Conservation (phyloP, 1,140 invertebrate genomes). For the Cydia strobilella region DNA sequence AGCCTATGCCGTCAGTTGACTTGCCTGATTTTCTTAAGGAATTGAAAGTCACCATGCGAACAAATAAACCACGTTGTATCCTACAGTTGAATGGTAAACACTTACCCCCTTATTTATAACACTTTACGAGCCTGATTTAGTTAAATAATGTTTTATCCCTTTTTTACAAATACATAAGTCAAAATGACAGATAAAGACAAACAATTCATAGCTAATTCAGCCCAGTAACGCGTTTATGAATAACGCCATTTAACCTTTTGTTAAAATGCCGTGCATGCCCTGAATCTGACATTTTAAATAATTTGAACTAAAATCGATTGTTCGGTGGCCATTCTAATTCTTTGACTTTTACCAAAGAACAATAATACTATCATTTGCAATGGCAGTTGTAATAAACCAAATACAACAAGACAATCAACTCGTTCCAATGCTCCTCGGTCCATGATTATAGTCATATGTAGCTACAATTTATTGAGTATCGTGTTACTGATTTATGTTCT, state of each 20-base stretch:
- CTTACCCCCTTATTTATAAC: no score
- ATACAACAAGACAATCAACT: neutral
- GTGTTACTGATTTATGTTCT: slow-evolving; percentile 12
- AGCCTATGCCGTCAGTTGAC: no score
- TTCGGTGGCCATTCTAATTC: slow-evolving; percentile 13
- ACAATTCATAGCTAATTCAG: no score
- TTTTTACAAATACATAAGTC: no score
- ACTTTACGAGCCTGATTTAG: no score
- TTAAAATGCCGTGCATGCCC: slow-evolving; percentile 10
- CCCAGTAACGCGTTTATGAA: no score
- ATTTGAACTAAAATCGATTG: slow-evolving; percentile 14
- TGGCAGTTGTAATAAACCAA: neutral
- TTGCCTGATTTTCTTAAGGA: neutral
- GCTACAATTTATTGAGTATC: neutral
- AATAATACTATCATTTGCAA: neutral
- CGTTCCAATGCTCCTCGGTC: neutral
- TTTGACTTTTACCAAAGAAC: slow-evolving; percentile 1
- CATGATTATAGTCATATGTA: neutral
- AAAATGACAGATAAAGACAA: no score
- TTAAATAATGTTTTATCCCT: no score
- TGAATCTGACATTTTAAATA: slow-evolving; percentile 19
- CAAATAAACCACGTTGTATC: neutral
- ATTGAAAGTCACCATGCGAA: neutral
- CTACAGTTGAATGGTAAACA: neutral
- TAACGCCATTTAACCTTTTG: slow-evolving; percentile 21